Base-by-base conservation (phyloP, 1,140 invertebrate genomes). In the Diachasmimorpha longicaudata region DNA sequence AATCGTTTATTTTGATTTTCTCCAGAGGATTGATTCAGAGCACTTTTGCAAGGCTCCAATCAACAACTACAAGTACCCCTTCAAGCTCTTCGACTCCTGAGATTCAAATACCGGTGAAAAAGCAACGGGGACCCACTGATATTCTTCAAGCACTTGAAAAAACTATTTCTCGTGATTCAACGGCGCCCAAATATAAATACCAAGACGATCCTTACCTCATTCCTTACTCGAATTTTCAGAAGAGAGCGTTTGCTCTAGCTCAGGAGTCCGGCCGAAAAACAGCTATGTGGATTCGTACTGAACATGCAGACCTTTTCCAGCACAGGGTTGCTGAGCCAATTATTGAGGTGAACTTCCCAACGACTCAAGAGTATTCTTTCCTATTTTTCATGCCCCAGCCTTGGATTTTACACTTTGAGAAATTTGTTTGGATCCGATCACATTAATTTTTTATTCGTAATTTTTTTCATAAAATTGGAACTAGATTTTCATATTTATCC, bases 141-240 rank as follows among this genome's bases (percentile, higher is more conserved):
- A 93, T 97, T 74, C 88, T 97, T 63, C 88, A 95, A 89, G 95
- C 95, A 9, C 87, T 97, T 77, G 92, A 94, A 39, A 91, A 90
- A 75, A 96, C 95, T 1, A 91, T 96, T 19, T 90, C 90, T 37
- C 86, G 91, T 31, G 96, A 97, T 89, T 90, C 91, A 37, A 95
- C 93, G 16, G 95, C 94, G n/a, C 89, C 95, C 21, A 93, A 95
- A 86, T 97, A 95, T 84, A 95, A 95, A 85, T 98, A 93, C 85
- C 93, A 96, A 82, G 96, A 98, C 91, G 97, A 98, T 89, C 96
- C 96, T 5, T 97, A 91, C 85, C 88, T 98, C 3, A 94, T 94
- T 79, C 96, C 96, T n/a, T 85, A 89, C 63, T 95, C 94, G n/a
- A 94, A 93, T 87, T 82, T 89, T 52, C 85, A 90, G 5, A 95